Evolutionary conservation across 2,113 vertebrate genomes (phyloP), one percentile per base, ranked within the genome.

Genomic region (Ornithorhynchus anatinus): DNA sequence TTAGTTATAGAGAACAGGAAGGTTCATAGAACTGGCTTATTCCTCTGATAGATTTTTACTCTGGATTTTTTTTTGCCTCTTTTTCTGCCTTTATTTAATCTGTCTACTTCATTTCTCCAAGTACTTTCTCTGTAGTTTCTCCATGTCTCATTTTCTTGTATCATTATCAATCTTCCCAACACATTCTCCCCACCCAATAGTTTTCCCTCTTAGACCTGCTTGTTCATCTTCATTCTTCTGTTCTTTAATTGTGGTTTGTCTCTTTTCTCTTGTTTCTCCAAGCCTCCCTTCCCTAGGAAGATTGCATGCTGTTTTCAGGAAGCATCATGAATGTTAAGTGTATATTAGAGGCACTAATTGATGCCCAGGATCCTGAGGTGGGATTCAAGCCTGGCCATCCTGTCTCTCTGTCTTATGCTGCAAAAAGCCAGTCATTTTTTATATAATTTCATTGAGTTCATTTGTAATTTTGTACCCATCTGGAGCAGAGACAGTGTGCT

Each of bases 341-440:
- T 61, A 7, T 63, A 75, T 67, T 32, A 63, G 36, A 75, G 53
- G 6, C 36, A 38, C 8, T 54, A 39, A 70, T 64, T 78, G 84
- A 69, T 68, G 61, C 77, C 44, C 56, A 68, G 43, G 77, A 72
- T 73, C 22, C 10, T 64, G 73, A 52, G 73, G 58, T 75, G 67
- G 22, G 42, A 27, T 58, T 45, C 70, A 40, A 75, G n/a, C 7
- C 29, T 68, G 33, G 25, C 53, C 58, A 31, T 56, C 63, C 37
- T 66, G 31, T 57, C 48, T 33, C 27, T 73, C 48, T 70, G 29
- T 82, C 79, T 73, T 80, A 80, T 82, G 82, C 53, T 68, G 33
- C 53, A 70, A 48, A 70, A 80, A n/a, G 64, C 45, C 69, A 67
- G 77, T 53, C 42, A 80, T 82, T 84, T 57, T 84, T 84, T 80